Evolutionary conservation across 1,140 invertebrate species (phyloP), one percentile per base, ranked within the genome.

Genomic region (Papilio helenus): DNA sequence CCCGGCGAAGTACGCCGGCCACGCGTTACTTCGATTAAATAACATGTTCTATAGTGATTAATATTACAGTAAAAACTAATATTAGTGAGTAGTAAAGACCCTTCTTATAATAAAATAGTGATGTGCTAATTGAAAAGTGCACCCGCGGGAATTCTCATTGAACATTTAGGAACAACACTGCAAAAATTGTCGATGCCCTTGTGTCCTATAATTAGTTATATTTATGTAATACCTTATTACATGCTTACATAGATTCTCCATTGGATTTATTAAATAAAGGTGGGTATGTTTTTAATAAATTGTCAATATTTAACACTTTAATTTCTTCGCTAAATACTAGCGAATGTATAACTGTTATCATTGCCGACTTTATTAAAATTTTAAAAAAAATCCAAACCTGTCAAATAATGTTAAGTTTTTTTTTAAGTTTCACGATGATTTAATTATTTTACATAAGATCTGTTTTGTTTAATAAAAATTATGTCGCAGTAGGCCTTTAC

Each of bases 191-290:
- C 46, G 72, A 78, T 87, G 86, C 83, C 86, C 89, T 90, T 87
- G 88, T 77, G 74, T 79, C 83, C 78, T 87, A 88, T 84, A 90
- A 86, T 89, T 87, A 87, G 83, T 88, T 88, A 83, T 86, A 79
- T 83, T 85, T 84, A 81, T 87, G 84, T 83, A 83, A 84, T 85
- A 85, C 65, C 82, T 82, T 80, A 84, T 80, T 84, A 82, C 76
- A 89, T 89, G 88, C 85, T 77, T 85, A 84, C 76, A 76, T 86
- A 83, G 84, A 81, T 83, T 86, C 83, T 81, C 34, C 79, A 77
- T 73, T 76, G 77, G 72, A 68, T 76, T 81, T 79, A 78, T 86
- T 79, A 79, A 83, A 81, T 61, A 80, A 85, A 90, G 87, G 88
- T 90, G 80, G 86, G 87, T 61, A 42, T 79, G 8, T 68, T 68